phyloP scores from a whole-genome alignment of 2,797 vertebrate genomes.

The Pristis pectinata region DNA sequence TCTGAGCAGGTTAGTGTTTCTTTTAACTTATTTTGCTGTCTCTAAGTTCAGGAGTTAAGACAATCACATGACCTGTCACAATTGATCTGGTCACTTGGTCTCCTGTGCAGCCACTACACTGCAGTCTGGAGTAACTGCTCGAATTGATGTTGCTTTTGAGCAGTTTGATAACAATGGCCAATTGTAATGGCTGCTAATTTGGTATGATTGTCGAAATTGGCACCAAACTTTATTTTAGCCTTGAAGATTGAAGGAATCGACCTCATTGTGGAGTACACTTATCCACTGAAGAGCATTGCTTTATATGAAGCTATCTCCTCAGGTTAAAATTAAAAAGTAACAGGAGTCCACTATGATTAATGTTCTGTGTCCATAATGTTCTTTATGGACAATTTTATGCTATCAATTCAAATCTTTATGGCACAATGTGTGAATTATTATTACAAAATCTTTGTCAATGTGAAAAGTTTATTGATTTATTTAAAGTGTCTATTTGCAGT shows the following conservation, averaged over 20 bases:
- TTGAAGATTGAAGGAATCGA: neutral
- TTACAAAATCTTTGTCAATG: conserved; percentile 2
- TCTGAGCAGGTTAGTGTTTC: too few species aligned
- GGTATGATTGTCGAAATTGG: neutral
- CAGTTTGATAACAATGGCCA: neutral
- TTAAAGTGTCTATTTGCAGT: conserved; percentile 54
- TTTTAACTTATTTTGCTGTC: too few species aligned
- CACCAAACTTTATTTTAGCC: neutral
- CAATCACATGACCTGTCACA: neutral
- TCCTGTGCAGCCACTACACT: neutral
- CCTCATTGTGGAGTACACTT: neutral
- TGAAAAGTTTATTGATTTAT: neutral
- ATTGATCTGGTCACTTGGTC: neutral
- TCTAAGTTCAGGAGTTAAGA: neutral
- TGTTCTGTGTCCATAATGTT: neutral
- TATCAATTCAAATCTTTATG: neutral
- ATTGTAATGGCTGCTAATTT: neutral
- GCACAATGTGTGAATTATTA: neutral
- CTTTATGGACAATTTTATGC: neutral
- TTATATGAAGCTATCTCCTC: neutral
- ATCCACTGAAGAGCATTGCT: neutral
- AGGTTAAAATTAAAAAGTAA: neutral
- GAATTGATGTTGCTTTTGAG: neutral
- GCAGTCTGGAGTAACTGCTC: neutral
- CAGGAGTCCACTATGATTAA: neutral